Base-by-base conservation (phyloP, 1,140 invertebrate species). In the Lepidurus apus region DNA sequence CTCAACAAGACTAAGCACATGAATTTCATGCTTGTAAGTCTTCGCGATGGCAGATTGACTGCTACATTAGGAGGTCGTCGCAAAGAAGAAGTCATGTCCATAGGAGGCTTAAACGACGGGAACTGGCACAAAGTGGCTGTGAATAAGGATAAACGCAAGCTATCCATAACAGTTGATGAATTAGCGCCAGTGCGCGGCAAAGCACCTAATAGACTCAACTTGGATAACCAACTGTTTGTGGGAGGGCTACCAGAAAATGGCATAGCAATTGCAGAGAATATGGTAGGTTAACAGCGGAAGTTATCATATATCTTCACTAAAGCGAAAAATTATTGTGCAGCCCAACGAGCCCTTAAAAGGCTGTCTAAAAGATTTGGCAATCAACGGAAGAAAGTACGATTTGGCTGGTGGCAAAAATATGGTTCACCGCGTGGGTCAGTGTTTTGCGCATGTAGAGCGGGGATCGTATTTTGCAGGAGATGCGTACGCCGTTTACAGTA, bases 391-490 rank as follows among this genome's bases (percentile, higher is more conserved):
- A 77, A 86, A 88, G 26, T 90, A 93, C 83, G 93, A 94, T 85
- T 88, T 96, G 82, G 90, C 92, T 34, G 88, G 91, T 4, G 84
- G 84, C 11, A 84, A 84, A 77, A 89, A 91, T 1, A 89, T 90
- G 45, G 89, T 91, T 74, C 89, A 89, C 77, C 90, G 91, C 80
- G 92, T 96, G 10, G 92, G 93, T 0, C 92, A 94, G 82, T 98
- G 95, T 85, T 96, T 96, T 83, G 90, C 92, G 0, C 89, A 89
- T 65, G 91, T 97, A 5, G 94, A 97, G 84, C 88, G 88, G 74
- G 95, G 94, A 74, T 93, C 93, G 0, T 96, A 93, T 84, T 96
- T 98, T 83, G 89, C 91, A 17, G 92, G 92, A 43, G 92, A 93
- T 83, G 91, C 92, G 6, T 95, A 90, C 84, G 93, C 92, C 26